phyloP scores from a whole-genome alignment of 2,113 vertebrate genomes.

The Antechinus stuartii region DNA sequence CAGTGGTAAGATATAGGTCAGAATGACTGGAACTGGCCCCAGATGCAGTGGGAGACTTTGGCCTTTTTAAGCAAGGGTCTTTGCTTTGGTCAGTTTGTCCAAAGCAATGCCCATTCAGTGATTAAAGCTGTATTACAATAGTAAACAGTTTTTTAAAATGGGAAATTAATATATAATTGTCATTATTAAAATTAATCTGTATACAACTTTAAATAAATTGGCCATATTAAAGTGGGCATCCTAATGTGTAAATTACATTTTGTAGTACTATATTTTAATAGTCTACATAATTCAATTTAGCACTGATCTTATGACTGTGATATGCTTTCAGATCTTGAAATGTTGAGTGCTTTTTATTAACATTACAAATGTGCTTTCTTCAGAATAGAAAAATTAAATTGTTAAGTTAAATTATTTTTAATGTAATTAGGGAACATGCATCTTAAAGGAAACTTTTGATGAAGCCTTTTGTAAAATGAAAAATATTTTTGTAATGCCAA shows the following conservation, averaged over 20 bases:
- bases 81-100: no score
- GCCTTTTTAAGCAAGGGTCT: no score
- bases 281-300: not conserved
- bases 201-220: not conserved
- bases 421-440: constrained; percentile 22
- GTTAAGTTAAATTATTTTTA: constrained; percentile 9
- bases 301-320: not conserved
- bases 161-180: not conserved
- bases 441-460: constrained; percentile 46
- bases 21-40: no score
- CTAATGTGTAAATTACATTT: not conserved
- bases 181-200: not conserved
- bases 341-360: not conserved
- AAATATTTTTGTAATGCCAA: not conserved
- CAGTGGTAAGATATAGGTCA: no score
- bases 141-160: not conserved
- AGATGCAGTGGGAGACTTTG: no score
- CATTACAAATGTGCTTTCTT: not conserved
- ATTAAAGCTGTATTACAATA: not conserved
- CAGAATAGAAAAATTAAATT: constrained; percentile 18
- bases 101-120: no score
- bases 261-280: not conserved
- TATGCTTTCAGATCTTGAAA: not conserved
- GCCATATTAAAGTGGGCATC: not conserved
- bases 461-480: constrained; percentile 29